A percentile compares a stretch with the other conserved stretches of the same genome.
Conservation (phyloP, 2,113 vertebrate species). For the Empidonax alnorum region DNA sequence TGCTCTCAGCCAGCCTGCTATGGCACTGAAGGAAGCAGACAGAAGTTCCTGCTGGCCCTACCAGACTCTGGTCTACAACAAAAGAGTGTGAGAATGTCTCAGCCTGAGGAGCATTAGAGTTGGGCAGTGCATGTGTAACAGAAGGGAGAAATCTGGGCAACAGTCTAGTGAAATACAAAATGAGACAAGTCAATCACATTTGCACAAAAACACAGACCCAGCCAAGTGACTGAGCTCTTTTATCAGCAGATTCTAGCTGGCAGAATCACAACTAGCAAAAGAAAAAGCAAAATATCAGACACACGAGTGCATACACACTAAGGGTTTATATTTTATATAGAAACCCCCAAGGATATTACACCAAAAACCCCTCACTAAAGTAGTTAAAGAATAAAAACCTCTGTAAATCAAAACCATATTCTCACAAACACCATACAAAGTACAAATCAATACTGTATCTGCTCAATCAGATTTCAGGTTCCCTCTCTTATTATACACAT, state of each 20-base stretch:
- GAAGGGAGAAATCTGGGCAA: conserved; percentile 49
- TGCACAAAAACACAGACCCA: conserved; percentile 27
- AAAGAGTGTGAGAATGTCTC: not conserved
- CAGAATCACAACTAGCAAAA: not conserved
- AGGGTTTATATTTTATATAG: not conserved
- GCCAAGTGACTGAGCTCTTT: not conserved
- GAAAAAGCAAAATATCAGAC: not conserved
- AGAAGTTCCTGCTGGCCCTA: not conserved
- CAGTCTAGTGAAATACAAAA: conserved; percentile 25
- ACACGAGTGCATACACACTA: not conserved
- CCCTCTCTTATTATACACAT: not conserved
- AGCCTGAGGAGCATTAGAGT: not conserved
- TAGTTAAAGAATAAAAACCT: not conserved
- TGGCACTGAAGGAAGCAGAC: not conserved
- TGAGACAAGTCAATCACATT: conserved; percentile 29
- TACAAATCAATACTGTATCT: not conserved
- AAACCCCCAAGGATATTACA: not conserved
- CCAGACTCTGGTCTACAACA: not conserved
- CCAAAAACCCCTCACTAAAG: not conserved
- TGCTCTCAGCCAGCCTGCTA: not conserved
- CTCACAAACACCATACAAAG: not conserved
- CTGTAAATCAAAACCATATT: not conserved
- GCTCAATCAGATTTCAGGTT: not conserved
- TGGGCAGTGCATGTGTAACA: not conserved
- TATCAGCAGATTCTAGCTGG: conserved; percentile 3